Evolutionary conservation across 2,797 vertebrate species (phyloP).

Genomic region (Scyliorhinus canicula): DNA sequence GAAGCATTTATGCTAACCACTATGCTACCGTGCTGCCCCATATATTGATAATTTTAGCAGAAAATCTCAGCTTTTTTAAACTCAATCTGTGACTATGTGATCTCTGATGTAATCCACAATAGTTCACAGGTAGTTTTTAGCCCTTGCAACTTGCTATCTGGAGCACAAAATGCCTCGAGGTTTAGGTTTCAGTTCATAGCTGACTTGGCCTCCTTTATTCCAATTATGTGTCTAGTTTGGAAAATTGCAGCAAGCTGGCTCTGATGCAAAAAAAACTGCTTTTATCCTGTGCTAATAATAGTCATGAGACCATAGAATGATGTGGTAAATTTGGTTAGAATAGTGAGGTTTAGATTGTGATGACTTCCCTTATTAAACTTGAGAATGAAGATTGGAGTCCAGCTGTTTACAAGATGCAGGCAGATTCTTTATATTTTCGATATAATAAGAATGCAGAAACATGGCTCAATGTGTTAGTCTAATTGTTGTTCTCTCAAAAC

Average conservation of each 20-base stretch:
- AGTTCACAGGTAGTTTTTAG: neutral
- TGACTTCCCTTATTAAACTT: neutral
- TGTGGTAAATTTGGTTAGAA: neutral
- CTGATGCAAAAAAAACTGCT: neutral
- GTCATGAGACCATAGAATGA: neutral
- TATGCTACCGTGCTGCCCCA: too few species aligned
- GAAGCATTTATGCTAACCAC: too few species aligned
- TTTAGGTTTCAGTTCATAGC: neutral
- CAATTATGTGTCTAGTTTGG: neutral
- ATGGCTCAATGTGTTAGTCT: neutral
- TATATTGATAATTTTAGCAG: neutral
- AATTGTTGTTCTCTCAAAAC: neutral
- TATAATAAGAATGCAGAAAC: neutral
- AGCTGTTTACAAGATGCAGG: neutral
- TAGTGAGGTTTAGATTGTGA: neutral
- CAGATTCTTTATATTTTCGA: neutral
- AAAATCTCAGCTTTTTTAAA: neutral
- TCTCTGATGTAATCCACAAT: neutral
- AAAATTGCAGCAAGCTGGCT: neutral
- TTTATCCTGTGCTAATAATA: neutral
- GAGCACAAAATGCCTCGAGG: neutral
- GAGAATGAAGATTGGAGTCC: neutral
- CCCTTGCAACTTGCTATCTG: neutral
- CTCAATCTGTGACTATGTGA: neutral
- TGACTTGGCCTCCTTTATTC: neutral